phyloP scores from a whole-genome alignment of 2,113 vertebrate species.

The Anguilla rostrata region DNA sequence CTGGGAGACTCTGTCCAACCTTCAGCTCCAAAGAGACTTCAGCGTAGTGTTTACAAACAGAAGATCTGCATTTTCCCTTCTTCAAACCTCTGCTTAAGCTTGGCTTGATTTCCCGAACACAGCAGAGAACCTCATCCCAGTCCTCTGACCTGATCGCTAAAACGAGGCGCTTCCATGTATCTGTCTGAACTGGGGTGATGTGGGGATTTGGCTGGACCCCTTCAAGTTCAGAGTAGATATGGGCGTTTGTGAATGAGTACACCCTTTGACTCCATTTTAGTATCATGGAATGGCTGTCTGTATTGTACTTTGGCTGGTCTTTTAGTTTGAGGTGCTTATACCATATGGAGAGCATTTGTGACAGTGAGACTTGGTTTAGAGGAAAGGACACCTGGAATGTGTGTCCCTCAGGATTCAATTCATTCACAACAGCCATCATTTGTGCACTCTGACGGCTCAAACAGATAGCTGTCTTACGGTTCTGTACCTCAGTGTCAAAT shows the following conservation, averaged over 20 bases:
- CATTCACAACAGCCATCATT: slow-evolving; percentile 70
- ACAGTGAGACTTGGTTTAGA: slow-evolving; percentile 59
- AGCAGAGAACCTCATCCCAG: slow-evolving; percentile 32
- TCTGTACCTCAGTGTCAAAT: slow-evolving; percentile 59
- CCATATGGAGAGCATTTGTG: slow-evolving; percentile 44
- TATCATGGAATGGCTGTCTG: slow-evolving; percentile 32
- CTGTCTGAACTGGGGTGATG: slow-evolving; percentile 9
- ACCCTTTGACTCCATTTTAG: slow-evolving; percentile 72
- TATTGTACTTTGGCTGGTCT: slow-evolving; percentile 55
- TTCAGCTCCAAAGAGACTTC: slow-evolving; percentile 64
- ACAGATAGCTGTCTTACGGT: slow-evolving; percentile 62
- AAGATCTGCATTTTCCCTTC: background rate
- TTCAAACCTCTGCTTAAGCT: background rate
- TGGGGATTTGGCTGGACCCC: slow-evolving; percentile 19
- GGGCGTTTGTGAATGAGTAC: slow-evolving; percentile 55
- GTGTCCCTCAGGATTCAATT: slow-evolving; percentile 42
- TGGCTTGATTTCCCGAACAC: slow-evolving; percentile 25
- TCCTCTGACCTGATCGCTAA: slow-evolving; percentile 49
- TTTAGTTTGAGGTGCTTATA: slow-evolving; percentile 71
- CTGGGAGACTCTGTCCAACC: slow-evolving; percentile 50
- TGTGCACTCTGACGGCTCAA: slow-evolving; percentile 59
- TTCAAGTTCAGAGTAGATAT: slow-evolving; percentile 31
- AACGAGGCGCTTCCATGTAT: slow-evolving; percentile 61
- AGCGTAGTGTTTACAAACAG: slow-evolving; percentile 51
- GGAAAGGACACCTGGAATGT: slow-evolving; percentile 72